Conservation (phyloP, 1,140 invertebrate genomes). For the Scylla paramamosain region DNA sequence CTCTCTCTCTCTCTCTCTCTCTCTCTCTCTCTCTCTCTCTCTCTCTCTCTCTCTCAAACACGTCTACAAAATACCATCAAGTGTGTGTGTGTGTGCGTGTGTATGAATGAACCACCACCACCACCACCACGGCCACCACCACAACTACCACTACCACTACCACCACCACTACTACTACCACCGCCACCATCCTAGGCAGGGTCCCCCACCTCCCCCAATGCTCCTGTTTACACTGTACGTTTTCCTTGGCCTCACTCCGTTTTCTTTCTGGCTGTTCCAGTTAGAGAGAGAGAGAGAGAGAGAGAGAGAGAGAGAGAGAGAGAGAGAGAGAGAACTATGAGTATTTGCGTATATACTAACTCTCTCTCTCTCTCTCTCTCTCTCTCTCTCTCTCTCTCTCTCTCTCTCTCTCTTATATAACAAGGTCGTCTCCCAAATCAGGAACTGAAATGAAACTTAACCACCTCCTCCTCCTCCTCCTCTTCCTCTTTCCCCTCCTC, state of each 20-base stretch:
- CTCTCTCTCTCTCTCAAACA: neutral
- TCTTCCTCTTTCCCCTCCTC: neutral
- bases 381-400: slow-evolving; percentile 10
- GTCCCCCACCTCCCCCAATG: no score
- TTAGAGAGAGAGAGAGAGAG: neutral
- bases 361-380: neutral
- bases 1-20: neutral
- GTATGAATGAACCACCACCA: neutral
- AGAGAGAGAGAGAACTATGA: neutral
- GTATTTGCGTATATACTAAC: neutral
- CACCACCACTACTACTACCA: neutral
- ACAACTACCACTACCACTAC: neutral
- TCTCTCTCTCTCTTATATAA: slow-evolving; percentile 16
- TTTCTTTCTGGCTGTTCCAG: neutral
- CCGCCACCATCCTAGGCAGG: neutral
- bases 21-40: neutral
- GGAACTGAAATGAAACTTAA: neutral
- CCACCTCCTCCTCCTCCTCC: neutral
- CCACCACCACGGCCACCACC: neutral
- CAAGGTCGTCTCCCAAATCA: slow-evolving; percentile 1
- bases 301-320: slow-evolving; percentile 4
- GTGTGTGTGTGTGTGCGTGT: slow-evolving; percentile 19
- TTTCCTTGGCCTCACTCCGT: neutral
- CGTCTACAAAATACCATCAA: neutral
- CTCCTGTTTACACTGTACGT: neutral